These are phyloP conservation scores for Chloropsis cyanopogon DNA, from an alignment of 2,113 vertebrate species.

Conservation along the genomic window DNA sequence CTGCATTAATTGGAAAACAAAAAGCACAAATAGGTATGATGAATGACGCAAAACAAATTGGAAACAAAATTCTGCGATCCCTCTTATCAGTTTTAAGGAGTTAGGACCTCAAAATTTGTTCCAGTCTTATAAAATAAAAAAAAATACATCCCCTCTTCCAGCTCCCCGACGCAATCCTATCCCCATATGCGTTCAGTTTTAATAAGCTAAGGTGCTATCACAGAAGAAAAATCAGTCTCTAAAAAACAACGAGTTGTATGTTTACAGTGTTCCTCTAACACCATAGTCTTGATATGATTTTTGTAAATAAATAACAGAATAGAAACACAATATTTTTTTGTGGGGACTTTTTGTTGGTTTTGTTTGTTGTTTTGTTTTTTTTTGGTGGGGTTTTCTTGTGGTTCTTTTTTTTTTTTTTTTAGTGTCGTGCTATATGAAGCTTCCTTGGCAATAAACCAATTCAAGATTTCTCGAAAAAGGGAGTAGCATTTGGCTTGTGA, in stretches of 20 bases:
- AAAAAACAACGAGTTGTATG: constrained; percentile 50
- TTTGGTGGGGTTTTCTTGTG: background rate
- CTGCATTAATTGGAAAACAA: constrained; percentile 60
- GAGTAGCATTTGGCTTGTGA: constrained; percentile 3
- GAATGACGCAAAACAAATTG: constrained; percentile 19
- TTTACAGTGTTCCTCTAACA: constrained; percentile 66
- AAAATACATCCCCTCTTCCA: constrained; percentile 1
- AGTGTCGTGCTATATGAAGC: constrained; percentile 37
- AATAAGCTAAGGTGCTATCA: constrained; percentile 65
- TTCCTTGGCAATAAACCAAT: constrained; percentile 31
- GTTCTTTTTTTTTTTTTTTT: background rate
- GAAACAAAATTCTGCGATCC: constrained; percentile 31
- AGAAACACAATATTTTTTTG: constrained; percentile 30
- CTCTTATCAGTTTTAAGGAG: constrained; percentile 9
- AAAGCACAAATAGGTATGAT: background rate
- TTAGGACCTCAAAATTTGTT: constrained; percentile 20
- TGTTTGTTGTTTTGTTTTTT: background rate
- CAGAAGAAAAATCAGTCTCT: constrained; percentile 63
- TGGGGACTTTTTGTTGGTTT: background rate
- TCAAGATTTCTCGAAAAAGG: background rate
- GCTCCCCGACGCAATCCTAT: background rate
- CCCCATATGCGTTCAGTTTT: constrained; percentile 50
- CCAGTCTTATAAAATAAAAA: constrained; percentile 7
- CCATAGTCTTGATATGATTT: constrained; percentile 57
- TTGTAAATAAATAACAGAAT: constrained; percentile 57